phyloP scores from a whole-genome alignment of 2,888 invertebrate genomes.

The Ypsolopha sequella region DNA sequence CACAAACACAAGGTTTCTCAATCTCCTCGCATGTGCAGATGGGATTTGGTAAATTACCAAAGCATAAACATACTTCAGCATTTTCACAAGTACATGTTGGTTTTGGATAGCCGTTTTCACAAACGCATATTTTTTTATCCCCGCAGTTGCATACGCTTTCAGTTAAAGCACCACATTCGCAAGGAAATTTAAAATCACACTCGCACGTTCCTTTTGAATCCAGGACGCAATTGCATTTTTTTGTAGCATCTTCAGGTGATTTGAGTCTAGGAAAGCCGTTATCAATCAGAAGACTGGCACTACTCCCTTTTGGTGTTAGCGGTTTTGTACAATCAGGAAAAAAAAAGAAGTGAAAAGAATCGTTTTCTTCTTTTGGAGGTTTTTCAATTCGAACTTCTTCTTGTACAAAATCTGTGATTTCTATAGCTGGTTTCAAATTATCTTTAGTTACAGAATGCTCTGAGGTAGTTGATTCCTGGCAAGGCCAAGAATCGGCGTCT shows the following conservation, averaged over 20 bases:
- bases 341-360: slow-evolving; percentile 56
- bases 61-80: slow-evolving; percentile 37
- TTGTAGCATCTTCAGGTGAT: slow-evolving; percentile 17
- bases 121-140: slow-evolving; percentile 39
- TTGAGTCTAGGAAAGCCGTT: slow-evolving; percentile 51
- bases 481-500: background rate
- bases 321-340: slow-evolving; percentile 48
- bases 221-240: slow-evolving; percentile 31
- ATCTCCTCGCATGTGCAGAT: slow-evolving; percentile 38
- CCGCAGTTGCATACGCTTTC: slow-evolving; percentile 37
- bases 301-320: slow-evolving; percentile 25
- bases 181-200: slow-evolving; percentile 39
- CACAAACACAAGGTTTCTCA: slow-evolving; percentile 49
- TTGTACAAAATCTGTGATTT: background rate
- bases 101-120: slow-evolving; percentile 28
- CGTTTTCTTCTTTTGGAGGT: slow-evolving; percentile 22
- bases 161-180: slow-evolving; percentile 43
- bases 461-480: too few species aligned
- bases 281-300: slow-evolving; percentile 37
- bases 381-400: slow-evolving; percentile 15
- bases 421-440: too few species aligned
- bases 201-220: slow-evolving; percentile 37
- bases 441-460: too few species aligned
- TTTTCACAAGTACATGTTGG: slow-evolving; percentile 36
- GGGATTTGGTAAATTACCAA: slow-evolving; percentile 26